Base-by-base conservation (phyloP, 64 coral and sea anemone genomes). In the Porites australiensis region DNA sequence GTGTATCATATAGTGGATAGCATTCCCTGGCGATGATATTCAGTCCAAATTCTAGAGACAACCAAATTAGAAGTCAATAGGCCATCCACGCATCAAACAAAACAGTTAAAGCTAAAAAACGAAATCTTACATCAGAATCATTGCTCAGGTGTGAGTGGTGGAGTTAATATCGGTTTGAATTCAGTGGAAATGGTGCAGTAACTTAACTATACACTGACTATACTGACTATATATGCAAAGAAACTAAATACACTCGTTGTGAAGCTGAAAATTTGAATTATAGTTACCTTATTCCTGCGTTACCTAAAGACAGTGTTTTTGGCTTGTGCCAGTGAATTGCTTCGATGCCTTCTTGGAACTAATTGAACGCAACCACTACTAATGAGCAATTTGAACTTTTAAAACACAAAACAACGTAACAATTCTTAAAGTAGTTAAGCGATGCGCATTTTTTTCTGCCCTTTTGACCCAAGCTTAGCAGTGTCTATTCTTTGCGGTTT, bases 401-500 rank as follows among this genome's bases (percentile, higher is more conserved):
- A 15, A 12, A 61, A 83, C 27, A 65, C 44, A 83, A n/a, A 15
- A 83, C 61, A 47, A 12, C 15, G 58, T 48, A 11, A 60, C 45
- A 46, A 63, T 48, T 13, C 8, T 48, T 76, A 8, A 50, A 76
- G 47, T 9, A 16, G 44, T 19, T 45, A 83, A 67, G 37, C n/a
- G 62, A 83, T 66, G 58, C 44, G 51, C 19, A 58, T 20, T 78
- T 57, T 55, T 50, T 22, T 50, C 44, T 23, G 58, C 79, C 62
- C 50, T 65, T 83, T 59, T 66, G 59, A 59, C 58, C 44, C 19
- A 64, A 12, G 27, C 43, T 83, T 65, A 83, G 58, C 63, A 66
- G 66, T 65, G 59, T 62, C 59, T 48, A 49, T 44, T 82, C 13
- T 19, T 64, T 62, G 79, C 44, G 79, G 37, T 64, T 83, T 65